Percentiles rank a stretch among this genome's conserved stretches.
phyloP scores from a whole-genome alignment of 1,140 invertebrate genomes.

The Lutraria rhynchaena region DNA sequence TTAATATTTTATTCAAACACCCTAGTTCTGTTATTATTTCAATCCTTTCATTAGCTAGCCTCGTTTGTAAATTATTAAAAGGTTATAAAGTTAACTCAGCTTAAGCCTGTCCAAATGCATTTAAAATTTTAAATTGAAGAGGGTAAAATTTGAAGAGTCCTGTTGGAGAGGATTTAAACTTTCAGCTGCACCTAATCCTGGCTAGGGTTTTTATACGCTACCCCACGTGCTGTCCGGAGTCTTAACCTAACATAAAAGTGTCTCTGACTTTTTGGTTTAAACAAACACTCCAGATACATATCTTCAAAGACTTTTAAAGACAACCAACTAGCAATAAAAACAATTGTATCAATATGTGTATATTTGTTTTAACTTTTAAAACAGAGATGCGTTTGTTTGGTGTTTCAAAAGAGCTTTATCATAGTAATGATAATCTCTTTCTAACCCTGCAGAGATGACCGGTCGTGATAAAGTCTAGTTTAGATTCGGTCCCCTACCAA shows the following conservation, averaged over 20 bases:
- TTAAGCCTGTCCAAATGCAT: too few relatives aligned
- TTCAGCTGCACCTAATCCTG: conserved; percentile 15
- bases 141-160: too few relatives aligned
- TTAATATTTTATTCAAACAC: too few relatives aligned
- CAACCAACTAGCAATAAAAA: not conserved
- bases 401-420: not conserved
- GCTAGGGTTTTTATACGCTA: not conserved
- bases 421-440: conserved; percentile 4
- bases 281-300: conserved; percentile 27
- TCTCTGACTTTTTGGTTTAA: conserved; percentile 3
- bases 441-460: conserved; percentile 1
- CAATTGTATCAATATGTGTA: conserved; percentile 21
- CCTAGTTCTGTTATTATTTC: too few relatives aligned
- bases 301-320: not conserved
- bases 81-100: too few relatives aligned
- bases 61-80: too few relatives aligned
- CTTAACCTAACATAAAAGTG: not conserved
- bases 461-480: conserved; percentile 1
- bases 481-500: not conserved
- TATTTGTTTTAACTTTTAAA: not conserved
- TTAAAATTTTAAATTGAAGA: too few relatives aligned
- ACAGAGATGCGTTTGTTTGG: conserved; percentile 23
- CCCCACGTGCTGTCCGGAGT: conserved; percentile 1
- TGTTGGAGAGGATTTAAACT: not conserved
- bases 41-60: too few relatives aligned